These are phyloP conservation scores for Enteromius unitaeniatus DNA, from an alignment of 2,797 vertebrate genomes.

Conservation along the genomic window DNA sequence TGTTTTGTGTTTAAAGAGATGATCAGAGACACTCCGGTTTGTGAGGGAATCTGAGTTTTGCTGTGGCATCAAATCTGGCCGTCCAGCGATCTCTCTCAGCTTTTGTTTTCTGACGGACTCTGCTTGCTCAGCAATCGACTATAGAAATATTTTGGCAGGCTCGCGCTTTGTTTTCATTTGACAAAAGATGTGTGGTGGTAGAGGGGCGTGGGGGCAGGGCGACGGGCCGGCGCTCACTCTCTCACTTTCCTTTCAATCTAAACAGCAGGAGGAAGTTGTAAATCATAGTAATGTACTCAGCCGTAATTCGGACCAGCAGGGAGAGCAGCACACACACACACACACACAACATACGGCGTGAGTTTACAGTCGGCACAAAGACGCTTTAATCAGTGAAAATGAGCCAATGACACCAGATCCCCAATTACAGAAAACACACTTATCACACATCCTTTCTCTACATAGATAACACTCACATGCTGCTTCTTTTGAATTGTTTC, in stretches of 20 bases:
- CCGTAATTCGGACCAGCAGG: conserved; percentile 84
- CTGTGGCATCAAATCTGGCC: conserved; percentile 80
- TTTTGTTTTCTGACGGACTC: conserved; percentile 73
- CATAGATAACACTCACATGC: background rate
- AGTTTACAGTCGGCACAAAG: conserved; percentile 69
- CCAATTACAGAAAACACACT: conserved; percentile 67
- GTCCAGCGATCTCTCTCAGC: conserved; percentile 76
- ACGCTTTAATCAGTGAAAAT: conserved; percentile 80
- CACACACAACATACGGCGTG: conserved; percentile 58
- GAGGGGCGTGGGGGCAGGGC: conserved; percentile 66
- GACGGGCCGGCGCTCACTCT: conserved; percentile 49
- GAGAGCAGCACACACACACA: conserved; percentile 44
- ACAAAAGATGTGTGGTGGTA: conserved; percentile 76
- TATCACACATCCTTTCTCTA: background rate
- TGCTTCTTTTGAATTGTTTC: background rate
- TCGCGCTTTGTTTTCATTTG: conserved; percentile 82
- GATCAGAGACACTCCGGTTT: conserved; percentile 8
- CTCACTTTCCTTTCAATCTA: conserved; percentile 71
- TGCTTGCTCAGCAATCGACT: conserved; percentile 83
- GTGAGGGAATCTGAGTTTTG: conserved; percentile 61
- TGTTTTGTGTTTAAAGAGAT: conserved; percentile 50
- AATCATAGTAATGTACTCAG: conserved; percentile 79
- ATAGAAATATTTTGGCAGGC: conserved; percentile 86
- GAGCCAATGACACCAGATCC: conserved; percentile 77
- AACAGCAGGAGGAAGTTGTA: conserved; percentile 84